Evolutionary conservation across 2,797 vertebrate genomes (phyloP), one percentile per base, ranked within the genome.

Genomic region (Pseudochaenichthys georgianus): DNA sequence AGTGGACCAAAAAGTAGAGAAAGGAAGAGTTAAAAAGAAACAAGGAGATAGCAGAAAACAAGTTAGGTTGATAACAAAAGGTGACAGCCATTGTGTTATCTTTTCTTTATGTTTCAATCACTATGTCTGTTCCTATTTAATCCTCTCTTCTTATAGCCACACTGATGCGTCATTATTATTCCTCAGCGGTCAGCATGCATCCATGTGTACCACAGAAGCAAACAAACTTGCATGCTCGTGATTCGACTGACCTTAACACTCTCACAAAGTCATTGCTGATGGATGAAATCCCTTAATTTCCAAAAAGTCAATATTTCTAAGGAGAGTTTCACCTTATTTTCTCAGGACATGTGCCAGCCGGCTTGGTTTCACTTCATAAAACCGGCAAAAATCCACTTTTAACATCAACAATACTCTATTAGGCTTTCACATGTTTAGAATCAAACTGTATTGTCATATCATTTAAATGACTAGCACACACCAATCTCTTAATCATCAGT

Each of bases 131-230:
- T 64, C 3, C 31, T 1, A 1, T 70, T 65, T 52, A 13, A 59
- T 55, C 47, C 34, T 9, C 13, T 42, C 28, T 58, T 73, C 62
- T 61, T 52, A n/a, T 17, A 77, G 60, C 80, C 52, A 47, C 21
- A 31, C 3, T 3, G 13, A 78, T 66, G 6, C 45, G 75, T 81
- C 45, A 51, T 77, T 70, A 72, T 54, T 48, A 63, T 73, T 81
- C 59, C 52, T 79, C 72, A 63, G 61, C 53, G 52, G 72, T 52
- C 60, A 54, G 66, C 63, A 60, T 50, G 50, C 55, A 77, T 54
- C 77, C 34, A 52, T 43, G 59, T 74, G 68, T 43, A 57, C 59
- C 47, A 73, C 55, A 9, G 43, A 73, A 64, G 65, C 31, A 67
- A 52, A 78, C 52, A 60, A 57, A 75, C 41, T 0, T 13, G 13